Evolutionary conservation across 1,140 invertebrate genomes (phyloP).

Genomic region (Elymnias hypermnestra): DNA sequence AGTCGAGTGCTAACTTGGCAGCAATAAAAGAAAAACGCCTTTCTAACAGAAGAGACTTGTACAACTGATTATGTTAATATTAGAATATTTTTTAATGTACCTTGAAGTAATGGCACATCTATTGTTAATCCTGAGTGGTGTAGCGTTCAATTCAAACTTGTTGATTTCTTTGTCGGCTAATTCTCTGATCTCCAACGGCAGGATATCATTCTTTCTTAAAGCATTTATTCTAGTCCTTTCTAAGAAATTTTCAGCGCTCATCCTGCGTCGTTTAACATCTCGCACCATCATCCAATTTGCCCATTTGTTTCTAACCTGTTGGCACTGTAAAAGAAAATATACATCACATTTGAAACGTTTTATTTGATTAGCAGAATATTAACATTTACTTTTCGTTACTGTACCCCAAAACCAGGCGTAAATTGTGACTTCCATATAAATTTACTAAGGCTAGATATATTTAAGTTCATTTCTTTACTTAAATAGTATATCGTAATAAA

Average conservation of each 20-base stretch:
- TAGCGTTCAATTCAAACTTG: constrained; percentile 85
- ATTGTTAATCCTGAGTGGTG: constrained; percentile 78
- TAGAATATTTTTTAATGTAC: constrained; percentile 21
- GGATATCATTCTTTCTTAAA: constrained; percentile 86
- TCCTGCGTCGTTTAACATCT: constrained; percentile 87
- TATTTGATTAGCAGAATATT: too few species aligned
- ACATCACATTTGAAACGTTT: too few species aligned
- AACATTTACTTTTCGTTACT: too few species aligned
- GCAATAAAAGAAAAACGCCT: too few species aligned
- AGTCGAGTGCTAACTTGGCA: too few species aligned
- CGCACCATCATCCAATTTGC: constrained; percentile 87
- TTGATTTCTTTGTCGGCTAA: constrained; percentile 84
- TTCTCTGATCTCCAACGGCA: constrained; percentile 87
- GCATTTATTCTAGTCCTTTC: constrained; percentile 85
- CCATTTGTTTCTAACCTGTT: constrained; percentile 84
- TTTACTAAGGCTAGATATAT: constrained; percentile 42
- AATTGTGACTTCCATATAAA: constrained; percentile 56
- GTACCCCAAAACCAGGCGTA: constrained; percentile 56
- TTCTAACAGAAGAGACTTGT: too few species aligned
- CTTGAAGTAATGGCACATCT: constrained; percentile 87
- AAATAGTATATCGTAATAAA: too few species aligned
- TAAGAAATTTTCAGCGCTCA: constrained; percentile 82
- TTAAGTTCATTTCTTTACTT: constrained; percentile 54
- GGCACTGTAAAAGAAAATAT: constrained; percentile 65
- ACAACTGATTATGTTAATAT: too few species aligned